These are phyloP conservation scores for Gallinago nigripennis DNA, from an alignment of 2,797 vertebrate species.

Conservation along the genomic window DNA sequence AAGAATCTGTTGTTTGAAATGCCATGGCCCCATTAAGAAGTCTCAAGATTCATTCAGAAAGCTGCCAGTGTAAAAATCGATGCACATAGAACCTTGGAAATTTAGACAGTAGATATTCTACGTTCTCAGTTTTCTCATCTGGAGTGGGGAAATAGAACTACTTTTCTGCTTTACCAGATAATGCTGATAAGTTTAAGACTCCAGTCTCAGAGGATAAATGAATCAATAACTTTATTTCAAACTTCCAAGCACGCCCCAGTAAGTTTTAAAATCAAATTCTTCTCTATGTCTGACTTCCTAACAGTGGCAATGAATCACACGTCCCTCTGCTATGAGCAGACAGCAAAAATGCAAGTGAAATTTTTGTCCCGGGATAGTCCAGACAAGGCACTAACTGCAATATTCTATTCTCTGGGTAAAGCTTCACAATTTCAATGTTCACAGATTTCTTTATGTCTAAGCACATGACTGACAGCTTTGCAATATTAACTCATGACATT, in stretches of 20 bases:
- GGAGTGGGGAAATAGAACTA: not conserved
- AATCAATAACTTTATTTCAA: not conserved
- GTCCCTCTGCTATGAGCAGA: not conserved
- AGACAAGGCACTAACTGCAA: not conserved
- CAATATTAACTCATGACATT: not conserved
- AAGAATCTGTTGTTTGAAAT: not conserved
- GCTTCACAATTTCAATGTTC: fast-evolving
- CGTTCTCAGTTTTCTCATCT: not conserved
- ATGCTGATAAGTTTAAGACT: not conserved
- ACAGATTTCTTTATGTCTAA: not conserved
- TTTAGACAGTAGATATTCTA: not conserved
- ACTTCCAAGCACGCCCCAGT: not conserved
- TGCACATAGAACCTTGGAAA: not conserved
- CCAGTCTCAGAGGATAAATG: not conserved
- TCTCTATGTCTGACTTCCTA: not conserved
- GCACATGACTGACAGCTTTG: not conserved
- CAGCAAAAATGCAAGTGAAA: not conserved
- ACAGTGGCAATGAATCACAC: not conserved
- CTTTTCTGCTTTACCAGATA: not conserved
- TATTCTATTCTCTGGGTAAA: not conserved
- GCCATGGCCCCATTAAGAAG: not conserved
- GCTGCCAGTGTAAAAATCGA: not conserved
- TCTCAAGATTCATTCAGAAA: not conserved
- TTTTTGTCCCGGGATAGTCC: not conserved
- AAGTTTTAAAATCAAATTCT: constrained; percentile 6